These are phyloP conservation scores for Amblyopsis rosae DNA, from an alignment of 2,113 vertebrate species.

Conservation along the genomic window DNA sequence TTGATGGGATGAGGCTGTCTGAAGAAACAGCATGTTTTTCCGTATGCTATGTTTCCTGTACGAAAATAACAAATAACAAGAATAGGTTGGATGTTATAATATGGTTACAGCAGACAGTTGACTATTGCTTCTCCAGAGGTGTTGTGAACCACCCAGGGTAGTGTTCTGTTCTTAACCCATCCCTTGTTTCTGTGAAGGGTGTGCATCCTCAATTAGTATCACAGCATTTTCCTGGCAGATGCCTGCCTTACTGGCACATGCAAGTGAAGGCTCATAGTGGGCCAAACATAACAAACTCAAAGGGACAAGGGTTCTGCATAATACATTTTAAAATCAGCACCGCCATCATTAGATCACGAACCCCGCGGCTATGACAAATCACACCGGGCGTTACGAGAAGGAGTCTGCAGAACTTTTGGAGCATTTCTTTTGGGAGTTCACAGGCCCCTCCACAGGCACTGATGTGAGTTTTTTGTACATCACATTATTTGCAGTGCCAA, in stretches of 20 bases:
- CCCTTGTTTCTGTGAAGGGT: not conserved
- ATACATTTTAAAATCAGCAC: constrained; percentile 20
- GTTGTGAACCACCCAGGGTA: not conserved
- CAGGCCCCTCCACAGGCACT: not conserved
- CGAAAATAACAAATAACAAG: not conserved
- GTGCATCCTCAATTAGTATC: not conserved
- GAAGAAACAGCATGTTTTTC: not conserved
- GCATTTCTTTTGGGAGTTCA: not conserved
- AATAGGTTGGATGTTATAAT: not conserved
- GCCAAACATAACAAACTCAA: constrained; percentile 2
- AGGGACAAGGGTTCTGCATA: constrained; percentile 6
- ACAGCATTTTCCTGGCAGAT: not conserved
- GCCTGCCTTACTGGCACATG: not conserved
- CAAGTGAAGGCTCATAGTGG: not conserved
- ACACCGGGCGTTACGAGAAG: constrained; percentile 1
- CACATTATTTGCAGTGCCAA: constrained; percentile 7
- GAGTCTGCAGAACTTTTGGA: constrained; percentile 1
- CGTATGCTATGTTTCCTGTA: not conserved
- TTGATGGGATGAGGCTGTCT: not conserved
- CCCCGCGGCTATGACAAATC: constrained; percentile 19
- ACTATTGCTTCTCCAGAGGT: not conserved
- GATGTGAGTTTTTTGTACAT: constrained; percentile 2
- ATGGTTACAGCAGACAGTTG: no score
- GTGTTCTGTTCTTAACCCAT: not conserved
- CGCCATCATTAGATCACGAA: constrained; percentile 17